A percentile compares a stretch with the other conserved stretches of the same genome.
Evolutionary conservation across 2,888 invertebrate species (phyloP).

Genomic region (Cephus pulcher): DNA sequence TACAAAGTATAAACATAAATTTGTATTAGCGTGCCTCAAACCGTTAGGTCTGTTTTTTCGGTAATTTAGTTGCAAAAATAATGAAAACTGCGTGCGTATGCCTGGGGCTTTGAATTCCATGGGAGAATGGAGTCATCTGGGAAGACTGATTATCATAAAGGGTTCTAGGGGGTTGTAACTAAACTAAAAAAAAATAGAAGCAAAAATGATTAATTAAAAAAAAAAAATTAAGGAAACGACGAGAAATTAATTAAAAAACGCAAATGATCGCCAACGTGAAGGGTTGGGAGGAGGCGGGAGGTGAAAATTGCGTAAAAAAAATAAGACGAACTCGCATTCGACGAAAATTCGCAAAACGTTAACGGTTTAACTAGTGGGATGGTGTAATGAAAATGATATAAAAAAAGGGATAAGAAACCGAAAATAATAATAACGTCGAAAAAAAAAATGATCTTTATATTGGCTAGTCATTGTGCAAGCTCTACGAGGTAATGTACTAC

Average conservation of each 20-base stretch:
- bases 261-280: not conserved
- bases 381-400: constrained; percentile 10
- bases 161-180: constrained; percentile 14
- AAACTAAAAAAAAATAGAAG: constrained; percentile 1
- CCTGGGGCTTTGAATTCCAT: constrained; percentile 56
- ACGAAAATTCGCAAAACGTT: not conserved
- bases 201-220: constrained; percentile 26
- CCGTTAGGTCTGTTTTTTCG: constrained; percentile 21
- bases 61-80: constrained; percentile 32
- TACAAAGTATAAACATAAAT: constrained; percentile 7
- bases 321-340: not conserved
- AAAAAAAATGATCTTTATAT: constrained; percentile 57
- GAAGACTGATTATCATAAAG: constrained; percentile 55
- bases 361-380: not conserved
- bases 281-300: too few species aligned
- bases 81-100: constrained; percentile 50
- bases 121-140: constrained; percentile 45
- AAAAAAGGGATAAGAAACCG: not conserved
- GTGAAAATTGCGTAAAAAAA: not conserved
- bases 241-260: not conserved
- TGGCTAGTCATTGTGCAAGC: constrained; percentile 64
- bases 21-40: constrained; percentile 10
- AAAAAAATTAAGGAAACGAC: not conserved
- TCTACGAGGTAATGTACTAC: constrained; percentile 61
- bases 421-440: constrained; percentile 12